These are phyloP conservation scores for Aromia moschata DNA, from an alignment of 2,888 invertebrate genomes.

Conservation along the genomic window DNA sequence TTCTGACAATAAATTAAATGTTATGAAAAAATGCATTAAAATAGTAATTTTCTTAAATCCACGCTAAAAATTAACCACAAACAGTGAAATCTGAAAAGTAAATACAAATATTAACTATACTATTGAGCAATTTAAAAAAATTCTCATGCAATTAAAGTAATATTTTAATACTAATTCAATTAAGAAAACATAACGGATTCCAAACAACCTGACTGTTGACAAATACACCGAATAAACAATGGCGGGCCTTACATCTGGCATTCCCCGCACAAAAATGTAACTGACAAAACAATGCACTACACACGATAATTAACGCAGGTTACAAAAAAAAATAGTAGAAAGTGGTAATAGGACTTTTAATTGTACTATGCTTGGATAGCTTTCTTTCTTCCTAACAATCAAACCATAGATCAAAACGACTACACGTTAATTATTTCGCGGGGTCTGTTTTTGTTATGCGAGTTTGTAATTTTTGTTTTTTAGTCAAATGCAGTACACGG, in stretches of 20 bases:
- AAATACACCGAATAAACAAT: conserved; percentile 9
- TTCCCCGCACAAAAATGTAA: conserved; percentile 3
- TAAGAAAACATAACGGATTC: too few relatives aligned
- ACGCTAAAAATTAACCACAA: too few relatives aligned
- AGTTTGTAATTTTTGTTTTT: conserved; percentile 26
- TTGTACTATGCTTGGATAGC: conserved; percentile 47
- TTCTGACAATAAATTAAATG: too few relatives aligned
- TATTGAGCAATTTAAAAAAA: too few relatives aligned
- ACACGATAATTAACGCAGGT: conserved; percentile 26
- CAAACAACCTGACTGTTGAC: conserved; percentile 9
- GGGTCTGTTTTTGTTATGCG: conserved; percentile 3
- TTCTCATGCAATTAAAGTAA: too few relatives aligned
- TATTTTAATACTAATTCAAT: too few relatives aligned
- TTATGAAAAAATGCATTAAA: too few relatives aligned
- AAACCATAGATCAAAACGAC: conserved; percentile 20
- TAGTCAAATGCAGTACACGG: conserved; percentile 54
- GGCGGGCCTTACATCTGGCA: background rate
- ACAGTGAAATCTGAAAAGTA: too few relatives aligned
- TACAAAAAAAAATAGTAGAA: conserved; percentile 26
- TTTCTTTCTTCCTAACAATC: conserved; percentile 45
- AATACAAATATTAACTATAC: too few relatives aligned
- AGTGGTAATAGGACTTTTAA: conserved; percentile 18
- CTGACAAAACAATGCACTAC: conserved; percentile 17
- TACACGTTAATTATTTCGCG: conserved; percentile 8
- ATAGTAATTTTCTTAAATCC: too few relatives aligned